Base-by-base conservation (phyloP, 2,113 vertebrate species). In the Chaetops frenatus region DNA sequence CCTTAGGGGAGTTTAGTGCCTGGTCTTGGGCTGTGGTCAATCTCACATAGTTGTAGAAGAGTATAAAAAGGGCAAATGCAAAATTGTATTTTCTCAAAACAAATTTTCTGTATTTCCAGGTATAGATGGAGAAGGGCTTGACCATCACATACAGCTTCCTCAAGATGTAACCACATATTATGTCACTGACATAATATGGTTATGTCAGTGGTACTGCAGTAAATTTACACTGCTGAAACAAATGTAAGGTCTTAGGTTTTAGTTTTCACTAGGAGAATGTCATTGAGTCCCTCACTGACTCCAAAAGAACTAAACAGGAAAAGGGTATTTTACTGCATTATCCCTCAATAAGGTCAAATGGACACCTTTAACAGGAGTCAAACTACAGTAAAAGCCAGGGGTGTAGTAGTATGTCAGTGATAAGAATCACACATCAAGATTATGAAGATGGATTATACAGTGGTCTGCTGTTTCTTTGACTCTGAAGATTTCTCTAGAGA, bases 371-470 rank as follows among this genome's bases (percentile, higher is more conserved):
- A 47, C 20, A 45, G 45, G 56, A 81, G 64, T 67, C 58, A 64
- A 40, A 44, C 36, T 82, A n/a, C 56, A 45, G 5, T 69, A 36
- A 48, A 82, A 91, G 22, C n/a, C n/a, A 48, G 61, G 66, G 81
- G 48, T 38, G 13, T 14, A 50, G 20, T 27, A 35, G n/a, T 45
- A 21, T 83, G 78, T 83, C 66, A 70, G 60, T n/a, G 62, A 66
- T 90, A 94, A 86, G 64, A 74, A 51, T 92, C 89, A 80, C 56
- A 51, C 33, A 66, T 85, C 66, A 58, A 79, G 93, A 94, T 90
- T 83, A 95, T 85, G 64, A 91, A 85, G 89, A 25, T 60, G 51
- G 60, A 84, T 77, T 81, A 64, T 47, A 72, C 1, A 2, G 12
- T 3, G 3, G 14, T 87, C 94, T 89, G 27, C 48, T 81, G 29